A percentile compares a stretch with the other conserved stretches of the same genome.
These are phyloP conservation scores for Sebastes paucispinis DNA, from an alignment of 2,797 vertebrate species.

Conservation along the genomic window DNA sequence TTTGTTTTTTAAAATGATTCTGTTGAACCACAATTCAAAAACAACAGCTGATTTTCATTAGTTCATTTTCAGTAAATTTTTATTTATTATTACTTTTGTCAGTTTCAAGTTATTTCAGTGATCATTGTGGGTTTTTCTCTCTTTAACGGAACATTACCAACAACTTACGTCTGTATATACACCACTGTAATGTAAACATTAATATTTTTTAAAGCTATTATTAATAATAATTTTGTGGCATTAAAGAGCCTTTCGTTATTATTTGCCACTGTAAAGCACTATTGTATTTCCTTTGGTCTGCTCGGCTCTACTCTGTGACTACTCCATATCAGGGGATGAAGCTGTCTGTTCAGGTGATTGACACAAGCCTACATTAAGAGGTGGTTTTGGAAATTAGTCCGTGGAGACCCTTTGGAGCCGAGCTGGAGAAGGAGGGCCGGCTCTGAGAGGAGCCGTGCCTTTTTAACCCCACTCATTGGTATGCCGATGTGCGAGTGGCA, in stretches of 20 bases:
- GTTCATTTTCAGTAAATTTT: too few relatives aligned
- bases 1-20: too few relatives aligned
- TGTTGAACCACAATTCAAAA: too few relatives aligned
- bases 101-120: too few relatives aligned
- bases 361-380: slow-evolving; percentile 99
- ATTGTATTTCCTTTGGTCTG: slow-evolving; percentile 91
- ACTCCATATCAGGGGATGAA: slow-evolving; percentile 99
- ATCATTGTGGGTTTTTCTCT: too few relatives aligned
- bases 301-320: slow-evolving; percentile 93
- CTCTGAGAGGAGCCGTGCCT: slow-evolving; percentile 98
- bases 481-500: slow-evolving; percentile 95
- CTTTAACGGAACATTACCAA: too few relatives aligned
- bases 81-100: too few relatives aligned
- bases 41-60: too few relatives aligned
- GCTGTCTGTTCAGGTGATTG: slow-evolving; percentile 99
- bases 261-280: slow-evolving; percentile 80
- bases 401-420: slow-evolving; percentile 97
- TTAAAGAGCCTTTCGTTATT: slow-evolving; percentile 82
- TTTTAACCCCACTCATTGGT: slow-evolving; percentile 99
- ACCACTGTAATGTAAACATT: slow-evolving; percentile 36
- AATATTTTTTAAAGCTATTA: slow-evolving; percentile 32
- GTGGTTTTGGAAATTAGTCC: slow-evolving; percentile 99
- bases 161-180: too few relatives aligned
- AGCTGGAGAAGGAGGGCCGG: slow-evolving; percentile 94
- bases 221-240: slow-evolving; percentile 86